Conservation (phyloP, 2,113 vertebrate genomes). For the Rhipidura dahli region DNA sequence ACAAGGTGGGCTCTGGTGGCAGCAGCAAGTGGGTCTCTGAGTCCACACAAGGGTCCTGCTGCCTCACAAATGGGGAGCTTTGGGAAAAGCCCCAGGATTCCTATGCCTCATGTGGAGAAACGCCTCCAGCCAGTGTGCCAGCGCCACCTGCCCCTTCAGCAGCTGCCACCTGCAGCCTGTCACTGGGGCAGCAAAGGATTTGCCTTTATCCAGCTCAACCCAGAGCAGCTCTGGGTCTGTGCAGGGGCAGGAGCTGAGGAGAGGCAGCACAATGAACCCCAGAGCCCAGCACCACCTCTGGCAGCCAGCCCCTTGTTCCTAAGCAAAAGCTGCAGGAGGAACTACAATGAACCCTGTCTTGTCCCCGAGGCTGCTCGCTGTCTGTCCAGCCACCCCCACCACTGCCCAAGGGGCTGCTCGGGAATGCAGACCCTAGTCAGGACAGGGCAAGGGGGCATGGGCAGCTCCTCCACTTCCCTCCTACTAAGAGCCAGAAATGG, state of each 20-base stretch:
- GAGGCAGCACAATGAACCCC: neutral
- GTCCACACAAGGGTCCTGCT: neutral
- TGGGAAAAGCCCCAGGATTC: neutral
- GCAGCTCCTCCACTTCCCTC: neutral
- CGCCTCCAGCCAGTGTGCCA: neutral
- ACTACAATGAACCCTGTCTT: fast-evolving
- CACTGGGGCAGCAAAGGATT: neutral
- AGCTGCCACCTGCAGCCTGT: neutral
- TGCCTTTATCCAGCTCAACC: neutral
- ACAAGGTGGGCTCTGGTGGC: fast-evolving
- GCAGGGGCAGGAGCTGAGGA: neutral
- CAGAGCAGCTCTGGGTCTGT: fast-evolving
- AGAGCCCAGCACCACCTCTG: neutral
- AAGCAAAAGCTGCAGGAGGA: neutral
- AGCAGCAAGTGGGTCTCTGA: neutral
- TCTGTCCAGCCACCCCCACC: neutral
- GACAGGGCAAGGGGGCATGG: neutral
- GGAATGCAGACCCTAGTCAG: fast-evolving
- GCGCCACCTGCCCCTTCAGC: neutral
- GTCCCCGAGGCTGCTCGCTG: fast-evolving
- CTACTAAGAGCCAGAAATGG: constrained; percentile 22
- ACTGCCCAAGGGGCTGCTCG: neutral
- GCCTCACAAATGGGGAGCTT: fast-evolving
- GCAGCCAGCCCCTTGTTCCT: neutral
- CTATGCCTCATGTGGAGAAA: fast-evolving